Conservation (phyloP, 2,888 invertebrate genomes). For the Sipunculus nudus region DNA sequence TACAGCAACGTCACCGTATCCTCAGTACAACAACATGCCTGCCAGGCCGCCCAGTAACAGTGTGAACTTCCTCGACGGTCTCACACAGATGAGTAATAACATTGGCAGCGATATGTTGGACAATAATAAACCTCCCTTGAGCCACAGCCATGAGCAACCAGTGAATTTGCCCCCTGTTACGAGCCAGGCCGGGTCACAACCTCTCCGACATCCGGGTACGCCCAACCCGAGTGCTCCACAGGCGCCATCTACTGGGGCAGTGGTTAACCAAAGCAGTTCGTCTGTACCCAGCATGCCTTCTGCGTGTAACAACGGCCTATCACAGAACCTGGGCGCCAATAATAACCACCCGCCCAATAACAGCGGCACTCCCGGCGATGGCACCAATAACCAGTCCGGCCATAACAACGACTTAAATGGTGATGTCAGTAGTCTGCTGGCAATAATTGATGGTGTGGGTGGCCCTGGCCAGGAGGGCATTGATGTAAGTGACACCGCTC, state of each 20-base stretch:
- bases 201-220: not conserved
- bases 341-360: conserved; percentile 4
- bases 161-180: conserved; percentile 14
- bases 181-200: conserved; percentile 42
- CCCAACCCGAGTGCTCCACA: not conserved
- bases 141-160: conserved; percentile 70
- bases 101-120: conserved; percentile 70
- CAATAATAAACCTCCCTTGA: not conserved
- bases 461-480: not conserved
- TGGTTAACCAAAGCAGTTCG: no score
- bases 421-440: no score
- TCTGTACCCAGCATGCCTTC: no score
- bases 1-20: no score
- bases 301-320: no score
- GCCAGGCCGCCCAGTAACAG: no score
- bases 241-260: no score
- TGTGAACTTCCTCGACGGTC: conserved; percentile 71
- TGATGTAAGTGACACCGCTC: conserved; percentile 2
- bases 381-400: conserved; percentile 14
- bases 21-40: no score
- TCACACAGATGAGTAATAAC: conserved; percentile 85
- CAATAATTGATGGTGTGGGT: not conserved
- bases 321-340: no score
- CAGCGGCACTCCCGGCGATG: not conserved
- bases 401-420: no score